These are phyloP conservation scores for Lydus trimaculatus DNA, from an alignment of 2,888 invertebrate genomes.

Conservation along the genomic window DNA sequence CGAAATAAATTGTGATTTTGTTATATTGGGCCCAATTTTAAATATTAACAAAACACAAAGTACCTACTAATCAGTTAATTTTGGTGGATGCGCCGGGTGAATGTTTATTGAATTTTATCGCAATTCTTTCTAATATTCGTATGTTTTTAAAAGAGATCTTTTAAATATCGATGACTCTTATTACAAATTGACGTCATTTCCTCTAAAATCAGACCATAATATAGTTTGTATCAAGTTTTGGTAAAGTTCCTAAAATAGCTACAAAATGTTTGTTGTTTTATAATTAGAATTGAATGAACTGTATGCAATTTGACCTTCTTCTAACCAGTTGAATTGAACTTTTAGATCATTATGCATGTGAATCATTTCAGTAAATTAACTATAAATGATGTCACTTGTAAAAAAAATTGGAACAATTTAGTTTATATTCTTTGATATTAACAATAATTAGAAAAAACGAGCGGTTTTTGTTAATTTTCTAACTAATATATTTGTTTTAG, in stretches of 20 bases:
- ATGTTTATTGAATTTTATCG: background rate
- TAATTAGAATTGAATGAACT: slow-evolving; percentile 6
- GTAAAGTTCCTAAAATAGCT: background rate
- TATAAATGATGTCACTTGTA: background rate
- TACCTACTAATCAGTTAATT: background rate
- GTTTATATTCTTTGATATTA: too few relatives aligned
- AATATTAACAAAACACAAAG: too few relatives aligned
- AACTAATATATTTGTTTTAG: slow-evolving; percentile 22
- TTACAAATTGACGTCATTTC: background rate
- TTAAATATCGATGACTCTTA: background rate
- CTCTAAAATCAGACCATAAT: background rate
- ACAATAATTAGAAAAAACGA: too few relatives aligned
- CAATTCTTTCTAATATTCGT: background rate
- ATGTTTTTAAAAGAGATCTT: too few relatives aligned
- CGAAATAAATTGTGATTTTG: background rate
- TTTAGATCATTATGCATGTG: slow-evolving; percentile 11
- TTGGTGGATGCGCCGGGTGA: slow-evolving; percentile 14
- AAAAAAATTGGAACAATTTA: background rate
- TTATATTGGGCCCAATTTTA: too few relatives aligned
- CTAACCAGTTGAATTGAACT: slow-evolving; percentile 9
- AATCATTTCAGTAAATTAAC: slow-evolving; percentile 13
- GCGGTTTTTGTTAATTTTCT: slow-evolving; percentile 16
- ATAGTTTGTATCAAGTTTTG: background rate
- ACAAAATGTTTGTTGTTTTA: background rate
- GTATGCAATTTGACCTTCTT: slow-evolving; percentile 7